Percentiles rank a stretch among this genome's conserved stretches.
Evolutionary conservation across 2,888 invertebrate species (phyloP).

Genomic region (Xestia c-nigrum): DNA sequence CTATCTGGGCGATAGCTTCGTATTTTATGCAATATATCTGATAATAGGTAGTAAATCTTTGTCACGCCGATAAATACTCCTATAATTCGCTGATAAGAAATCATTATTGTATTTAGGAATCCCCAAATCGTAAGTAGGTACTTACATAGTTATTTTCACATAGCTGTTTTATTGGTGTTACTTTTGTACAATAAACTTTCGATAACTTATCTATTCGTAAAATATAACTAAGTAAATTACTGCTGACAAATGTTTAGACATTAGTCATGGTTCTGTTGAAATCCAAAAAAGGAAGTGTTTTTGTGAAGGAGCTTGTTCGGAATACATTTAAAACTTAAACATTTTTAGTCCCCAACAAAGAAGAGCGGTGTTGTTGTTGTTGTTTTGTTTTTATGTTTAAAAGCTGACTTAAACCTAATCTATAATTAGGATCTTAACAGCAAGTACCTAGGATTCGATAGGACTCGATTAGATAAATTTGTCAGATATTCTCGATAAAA

Average conservation of each 20-base stretch:
- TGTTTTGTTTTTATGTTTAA: too few relatives aligned
- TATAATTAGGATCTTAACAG: too few relatives aligned
- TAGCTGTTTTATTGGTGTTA: neutral
- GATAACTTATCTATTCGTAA: neutral
- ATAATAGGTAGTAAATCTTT: neutral
- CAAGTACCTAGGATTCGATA: too few relatives aligned
- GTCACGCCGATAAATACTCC: neutral
- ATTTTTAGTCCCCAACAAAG: too few relatives aligned
- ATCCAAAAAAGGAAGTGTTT: neutral
- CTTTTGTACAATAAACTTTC: neutral
- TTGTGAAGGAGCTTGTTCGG: neutral
- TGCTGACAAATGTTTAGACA: neutral
- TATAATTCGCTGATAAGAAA: neutral
- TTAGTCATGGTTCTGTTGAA: neutral
- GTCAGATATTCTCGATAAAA: too few relatives aligned
- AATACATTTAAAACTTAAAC: neutral
- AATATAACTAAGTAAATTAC: neutral
- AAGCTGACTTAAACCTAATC: too few relatives aligned
- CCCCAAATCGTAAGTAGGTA: neutral
- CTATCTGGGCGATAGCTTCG: neutral
- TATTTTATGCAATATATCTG: constrained; percentile 8
- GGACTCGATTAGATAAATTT: too few relatives aligned
- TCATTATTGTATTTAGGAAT: neutral
- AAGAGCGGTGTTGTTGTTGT: too few relatives aligned
- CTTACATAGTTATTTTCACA: neutral